Conservation (phyloP, 2,888 invertebrate species). For the Xestia ashworthii region DNA sequence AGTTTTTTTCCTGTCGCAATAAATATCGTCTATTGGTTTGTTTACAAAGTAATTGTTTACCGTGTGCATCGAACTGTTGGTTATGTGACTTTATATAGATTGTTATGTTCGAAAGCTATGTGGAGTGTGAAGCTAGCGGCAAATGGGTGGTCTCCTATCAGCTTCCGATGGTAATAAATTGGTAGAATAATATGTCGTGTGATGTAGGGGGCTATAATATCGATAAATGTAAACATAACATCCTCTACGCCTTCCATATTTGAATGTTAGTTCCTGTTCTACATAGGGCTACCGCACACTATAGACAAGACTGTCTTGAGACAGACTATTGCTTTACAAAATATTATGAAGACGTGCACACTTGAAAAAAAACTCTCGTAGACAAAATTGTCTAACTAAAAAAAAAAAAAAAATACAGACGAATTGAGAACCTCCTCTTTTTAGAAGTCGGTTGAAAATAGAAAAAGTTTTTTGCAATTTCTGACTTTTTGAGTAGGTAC, state of each 20-base stretch:
- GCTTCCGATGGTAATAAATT: constrained; percentile 5
- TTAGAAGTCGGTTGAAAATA: no score
- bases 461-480: no score
- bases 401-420: no score
- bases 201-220: neutral
- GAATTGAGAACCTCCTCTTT: no score
- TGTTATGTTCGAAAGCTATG: neutral
- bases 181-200: neutral
- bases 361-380: no score
- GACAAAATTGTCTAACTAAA: no score
- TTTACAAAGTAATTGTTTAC: constrained; percentile 63
- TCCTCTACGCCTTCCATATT: no score
- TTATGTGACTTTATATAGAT: constrained; percentile 3
- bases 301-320: no score
- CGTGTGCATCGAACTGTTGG: constrained; percentile 51
- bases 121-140: neutral
- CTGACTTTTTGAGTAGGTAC: no score
- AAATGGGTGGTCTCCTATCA: neutral
- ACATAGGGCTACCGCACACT: no score
- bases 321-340: no score
- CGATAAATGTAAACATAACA: constrained; percentile 4
- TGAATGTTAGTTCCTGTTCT: neutral
- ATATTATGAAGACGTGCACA: no score
- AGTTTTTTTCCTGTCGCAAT: constrained; percentile 62
- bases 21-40: constrained; percentile 68